Conservation (phyloP, 2,113 vertebrate genomes). For the Turdus rufiventris region DNA sequence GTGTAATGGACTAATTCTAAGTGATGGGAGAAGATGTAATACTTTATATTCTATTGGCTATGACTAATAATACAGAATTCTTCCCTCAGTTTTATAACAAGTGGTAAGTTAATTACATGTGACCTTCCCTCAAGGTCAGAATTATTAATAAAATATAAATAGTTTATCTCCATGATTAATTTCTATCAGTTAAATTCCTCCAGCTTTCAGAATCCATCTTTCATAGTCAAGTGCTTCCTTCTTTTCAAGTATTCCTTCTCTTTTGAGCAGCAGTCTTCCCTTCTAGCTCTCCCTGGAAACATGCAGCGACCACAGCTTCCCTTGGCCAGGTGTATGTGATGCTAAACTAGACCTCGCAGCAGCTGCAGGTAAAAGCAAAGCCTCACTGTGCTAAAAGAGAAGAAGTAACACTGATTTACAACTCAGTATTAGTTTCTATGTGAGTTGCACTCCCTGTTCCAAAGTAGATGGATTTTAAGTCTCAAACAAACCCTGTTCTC, state of each 20-base stretch:
- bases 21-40: conserved; percentile 7
- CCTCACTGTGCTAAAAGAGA: neutral
- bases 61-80: conserved; percentile 32
- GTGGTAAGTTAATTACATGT: conserved; percentile 45
- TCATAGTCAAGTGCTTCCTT: neutral
- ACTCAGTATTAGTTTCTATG: fast-evolving
- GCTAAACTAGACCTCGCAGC: neutral
- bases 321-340: neutral
- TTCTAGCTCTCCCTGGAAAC: neutral
- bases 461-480: neutral
- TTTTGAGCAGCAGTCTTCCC: neutral
- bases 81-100: conserved; percentile 6
- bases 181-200: conserved; percentile 4
- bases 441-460: neutral
- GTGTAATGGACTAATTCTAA: conserved; percentile 58
- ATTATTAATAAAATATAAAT: conserved; percentile 24
- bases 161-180: conserved; percentile 14
- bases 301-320: neutral
- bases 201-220: neutral
- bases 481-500: neutral
- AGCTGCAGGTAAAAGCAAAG: neutral
- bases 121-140: conserved; percentile 29
- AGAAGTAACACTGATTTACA: neutral
- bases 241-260: neutral
- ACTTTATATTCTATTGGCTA: conserved; percentile 37